phyloP scores from a whole-genome alignment of 2,113 vertebrate species.

The Chiloscyllium plagiosum region DNA sequence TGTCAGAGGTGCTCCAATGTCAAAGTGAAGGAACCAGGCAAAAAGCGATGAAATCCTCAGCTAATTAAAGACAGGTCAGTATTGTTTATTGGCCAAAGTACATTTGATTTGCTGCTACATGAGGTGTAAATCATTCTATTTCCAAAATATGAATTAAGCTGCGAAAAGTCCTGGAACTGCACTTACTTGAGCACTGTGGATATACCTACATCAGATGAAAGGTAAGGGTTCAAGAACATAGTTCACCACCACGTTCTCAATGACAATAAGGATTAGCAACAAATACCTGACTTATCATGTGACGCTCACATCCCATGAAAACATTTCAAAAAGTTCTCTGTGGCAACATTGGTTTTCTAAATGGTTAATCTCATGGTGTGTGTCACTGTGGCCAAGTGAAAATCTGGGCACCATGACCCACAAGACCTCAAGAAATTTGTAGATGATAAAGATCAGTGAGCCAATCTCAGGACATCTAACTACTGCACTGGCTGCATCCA shows the following conservation, averaged over 20 bases:
- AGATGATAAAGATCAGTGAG: not conserved
- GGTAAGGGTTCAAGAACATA: not conserved
- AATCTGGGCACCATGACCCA: not conserved
- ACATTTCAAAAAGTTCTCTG: not conserved
- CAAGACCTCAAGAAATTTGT: not conserved
- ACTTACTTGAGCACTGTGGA: not conserved
- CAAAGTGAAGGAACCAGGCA: not conserved
- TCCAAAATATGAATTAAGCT: no score
- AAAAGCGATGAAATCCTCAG: not conserved
- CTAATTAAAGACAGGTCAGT: not conserved
- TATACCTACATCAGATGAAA: not conserved
- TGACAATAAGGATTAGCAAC: no score
- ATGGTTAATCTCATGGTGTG: not conserved
- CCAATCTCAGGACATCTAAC: not conserved
- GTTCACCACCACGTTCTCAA: not conserved
- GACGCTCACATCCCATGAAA: no score
- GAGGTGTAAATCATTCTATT: not conserved
- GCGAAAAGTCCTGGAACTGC: not conserved
- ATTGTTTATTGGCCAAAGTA: not conserved
- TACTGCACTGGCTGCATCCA: not conserved
- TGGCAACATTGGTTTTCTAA: not conserved
- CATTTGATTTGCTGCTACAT: not conserved
- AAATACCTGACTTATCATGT: no score
- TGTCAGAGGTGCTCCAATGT: not conserved
- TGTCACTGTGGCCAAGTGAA: not conserved